Conservation (phyloP, 2,888 invertebrate species). For the Diaphora mendica region DNA sequence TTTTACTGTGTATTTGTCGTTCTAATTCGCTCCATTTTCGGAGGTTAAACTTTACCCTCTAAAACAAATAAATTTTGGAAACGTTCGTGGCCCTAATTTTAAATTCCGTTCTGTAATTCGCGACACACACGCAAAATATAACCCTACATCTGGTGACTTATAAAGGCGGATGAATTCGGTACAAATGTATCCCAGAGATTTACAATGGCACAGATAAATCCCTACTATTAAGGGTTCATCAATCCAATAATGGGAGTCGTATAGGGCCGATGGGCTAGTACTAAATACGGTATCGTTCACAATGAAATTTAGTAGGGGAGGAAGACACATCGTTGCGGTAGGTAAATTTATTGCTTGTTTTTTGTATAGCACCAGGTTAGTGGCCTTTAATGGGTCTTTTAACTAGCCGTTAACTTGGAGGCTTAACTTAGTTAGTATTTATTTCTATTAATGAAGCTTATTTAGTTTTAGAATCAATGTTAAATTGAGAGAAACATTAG, state of each 20-base stretch:
- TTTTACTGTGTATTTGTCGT: background rate
- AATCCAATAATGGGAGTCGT: constrained; percentile 52
- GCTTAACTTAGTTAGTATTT: constrained; percentile 18
- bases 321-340: constrained; percentile 77
- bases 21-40: background rate
- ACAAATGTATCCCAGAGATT: constrained; percentile 24
- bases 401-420: constrained; percentile 67
- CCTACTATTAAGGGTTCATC: constrained; percentile 54
- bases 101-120: constrained; percentile 5
- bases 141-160: constrained; percentile 10
- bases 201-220: constrained; percentile 50
- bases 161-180: constrained; percentile 14
- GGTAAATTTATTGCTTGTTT: constrained; percentile 82
- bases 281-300: constrained; percentile 58
- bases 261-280: constrained; percentile 52
- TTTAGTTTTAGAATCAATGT: background rate
- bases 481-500: background rate
- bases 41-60: background rate
- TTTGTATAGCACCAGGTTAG: constrained; percentile 78
- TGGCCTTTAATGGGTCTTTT: constrained; percentile 80
- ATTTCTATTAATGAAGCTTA: constrained; percentile 2
- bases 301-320: constrained; percentile 65
- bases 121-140: constrained; percentile 7
- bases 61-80: background rate
- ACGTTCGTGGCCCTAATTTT: constrained; percentile 3